Conservation (phyloP, 1,140 invertebrate genomes). For the Vanessa atalanta region DNA sequence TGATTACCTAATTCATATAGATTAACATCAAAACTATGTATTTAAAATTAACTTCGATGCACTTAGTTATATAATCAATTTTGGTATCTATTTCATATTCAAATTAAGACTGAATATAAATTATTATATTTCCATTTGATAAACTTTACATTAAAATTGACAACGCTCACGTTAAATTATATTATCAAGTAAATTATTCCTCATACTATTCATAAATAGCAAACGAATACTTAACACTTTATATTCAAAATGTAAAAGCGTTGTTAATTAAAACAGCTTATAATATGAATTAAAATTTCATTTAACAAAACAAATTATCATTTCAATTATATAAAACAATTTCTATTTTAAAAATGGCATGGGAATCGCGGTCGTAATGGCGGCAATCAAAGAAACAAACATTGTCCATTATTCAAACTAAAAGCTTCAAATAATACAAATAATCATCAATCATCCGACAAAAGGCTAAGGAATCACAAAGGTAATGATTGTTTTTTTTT, state of each 20-base stretch:
- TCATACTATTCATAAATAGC: neutral
- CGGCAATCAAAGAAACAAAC: conserved; percentile 40
- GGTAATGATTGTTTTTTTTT: conserved; percentile 4
- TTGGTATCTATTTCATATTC: neutral
- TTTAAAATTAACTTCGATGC: too few species aligned
- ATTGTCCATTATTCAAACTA: conserved; percentile 59
- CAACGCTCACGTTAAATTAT: neutral
- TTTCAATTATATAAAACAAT: conserved; percentile 11
- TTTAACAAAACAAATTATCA: conserved; percentile 13
- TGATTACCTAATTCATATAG: too few species aligned
- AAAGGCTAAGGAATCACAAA: conserved; percentile 21
- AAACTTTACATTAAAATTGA: conserved; percentile 1
- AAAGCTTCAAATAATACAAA: conserved; percentile 58
- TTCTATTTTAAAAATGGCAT: conserved; percentile 13
- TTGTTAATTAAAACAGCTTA: conserved; percentile 4
- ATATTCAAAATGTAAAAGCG: conserved; percentile 13
- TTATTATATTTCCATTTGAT: neutral
- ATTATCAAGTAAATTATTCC: neutral
- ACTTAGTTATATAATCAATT: too few species aligned
- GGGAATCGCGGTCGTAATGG: conserved; percentile 10
- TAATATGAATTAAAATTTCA: conserved; percentile 9
- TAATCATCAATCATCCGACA: conserved; percentile 66
- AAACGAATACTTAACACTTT: neutral
- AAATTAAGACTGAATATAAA: neutral
- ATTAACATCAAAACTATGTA: too few species aligned